phyloP scores from a whole-genome alignment of 1,140 invertebrate genomes.

The Drosophila nannoptera region DNA sequence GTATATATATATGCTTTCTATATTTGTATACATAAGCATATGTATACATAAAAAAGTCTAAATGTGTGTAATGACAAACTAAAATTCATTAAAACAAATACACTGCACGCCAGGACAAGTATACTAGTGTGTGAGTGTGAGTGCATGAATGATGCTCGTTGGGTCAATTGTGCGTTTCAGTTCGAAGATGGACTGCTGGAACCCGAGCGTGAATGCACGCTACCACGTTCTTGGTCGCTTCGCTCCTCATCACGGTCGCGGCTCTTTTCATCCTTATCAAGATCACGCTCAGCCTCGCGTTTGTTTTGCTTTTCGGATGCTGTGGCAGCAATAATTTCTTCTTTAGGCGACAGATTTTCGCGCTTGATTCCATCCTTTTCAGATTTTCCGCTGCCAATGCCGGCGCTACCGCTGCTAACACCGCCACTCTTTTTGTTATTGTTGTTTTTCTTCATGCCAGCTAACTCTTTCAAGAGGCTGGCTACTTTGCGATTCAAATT shows the following conservation, averaged over 20 bases:
- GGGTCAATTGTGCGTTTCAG: conserved; percentile 44
- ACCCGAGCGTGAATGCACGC: conserved; percentile 53
- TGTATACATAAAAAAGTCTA: conserved; percentile 1
- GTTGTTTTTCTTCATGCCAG: conserved; percentile 89
- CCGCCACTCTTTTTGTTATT: conserved; percentile 79
- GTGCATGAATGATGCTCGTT: conserved; percentile 27
- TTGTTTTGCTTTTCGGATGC: conserved; percentile 51
- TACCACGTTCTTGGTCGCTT: conserved; percentile 62
- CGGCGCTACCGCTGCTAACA: conserved; percentile 4
- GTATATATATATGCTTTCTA: no score
- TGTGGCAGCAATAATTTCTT: conserved; percentile 48
- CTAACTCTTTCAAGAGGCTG: conserved; percentile 89
- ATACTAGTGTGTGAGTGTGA: conserved; percentile 16
- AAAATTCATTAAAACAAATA: conserved; percentile 41
- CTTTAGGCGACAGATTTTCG: conserved; percentile 73
- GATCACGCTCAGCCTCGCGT: conserved; percentile 38
- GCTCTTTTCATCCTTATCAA: conserved; percentile 72
- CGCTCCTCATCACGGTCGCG: conserved; percentile 64
- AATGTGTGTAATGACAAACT: conserved; percentile 36
- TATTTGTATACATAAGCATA: no score
- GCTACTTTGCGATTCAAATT: conserved; percentile 89
- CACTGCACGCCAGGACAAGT: conserved; percentile 19
- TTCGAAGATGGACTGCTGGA: conserved; percentile 71
- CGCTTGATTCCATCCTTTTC: conserved; percentile 79
- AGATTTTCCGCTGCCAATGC: conserved; percentile 37